Percentiles rank a stretch among this genome's conserved stretches.
These are phyloP conservation scores for Mormyrus iriodes DNA, from an alignment of 2,113 vertebrate species.

Conservation along the genomic window DNA sequence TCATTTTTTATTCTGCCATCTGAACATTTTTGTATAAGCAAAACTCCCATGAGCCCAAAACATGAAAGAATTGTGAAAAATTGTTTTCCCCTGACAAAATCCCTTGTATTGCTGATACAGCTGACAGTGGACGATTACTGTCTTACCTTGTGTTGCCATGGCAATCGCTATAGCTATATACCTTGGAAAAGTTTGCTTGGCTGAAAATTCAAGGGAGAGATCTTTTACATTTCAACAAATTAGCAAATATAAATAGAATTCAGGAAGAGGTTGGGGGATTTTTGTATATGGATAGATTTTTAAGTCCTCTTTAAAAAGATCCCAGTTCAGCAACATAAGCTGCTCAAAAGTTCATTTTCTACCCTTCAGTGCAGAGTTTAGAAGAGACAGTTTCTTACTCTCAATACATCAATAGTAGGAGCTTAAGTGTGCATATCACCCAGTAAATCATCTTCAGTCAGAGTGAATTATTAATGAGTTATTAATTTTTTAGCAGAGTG, in stretches of 20 bases:
- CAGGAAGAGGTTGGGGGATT: neutral
- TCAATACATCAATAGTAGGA: neutral
- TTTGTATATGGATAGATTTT: neutral
- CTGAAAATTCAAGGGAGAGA: neutral
- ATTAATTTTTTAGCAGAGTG: neutral
- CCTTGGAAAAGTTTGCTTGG: neutral
- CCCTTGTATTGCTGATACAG: neutral
- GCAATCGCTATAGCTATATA: neutral
- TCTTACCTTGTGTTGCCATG: neutral
- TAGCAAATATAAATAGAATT: neutral
- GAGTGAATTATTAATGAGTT: slow-evolving; percentile 1
- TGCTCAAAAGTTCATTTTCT: neutral
- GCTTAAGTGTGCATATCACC: neutral
- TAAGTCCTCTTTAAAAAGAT: neutral
- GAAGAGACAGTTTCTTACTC: neutral
- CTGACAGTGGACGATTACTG: neutral
- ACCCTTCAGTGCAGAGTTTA: neutral
- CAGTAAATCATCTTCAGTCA: neutral
- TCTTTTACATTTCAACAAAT: neutral
- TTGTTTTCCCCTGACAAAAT: neutral
- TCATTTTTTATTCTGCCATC: too few relatives aligned
- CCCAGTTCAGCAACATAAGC: neutral
- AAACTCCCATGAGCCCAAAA: too few relatives aligned
- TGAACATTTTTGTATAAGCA: too few relatives aligned
- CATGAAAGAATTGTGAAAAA: neutral